phyloP scores from a whole-genome alignment of 23 tunicate species.

The Diplosoma virens region DNA sequence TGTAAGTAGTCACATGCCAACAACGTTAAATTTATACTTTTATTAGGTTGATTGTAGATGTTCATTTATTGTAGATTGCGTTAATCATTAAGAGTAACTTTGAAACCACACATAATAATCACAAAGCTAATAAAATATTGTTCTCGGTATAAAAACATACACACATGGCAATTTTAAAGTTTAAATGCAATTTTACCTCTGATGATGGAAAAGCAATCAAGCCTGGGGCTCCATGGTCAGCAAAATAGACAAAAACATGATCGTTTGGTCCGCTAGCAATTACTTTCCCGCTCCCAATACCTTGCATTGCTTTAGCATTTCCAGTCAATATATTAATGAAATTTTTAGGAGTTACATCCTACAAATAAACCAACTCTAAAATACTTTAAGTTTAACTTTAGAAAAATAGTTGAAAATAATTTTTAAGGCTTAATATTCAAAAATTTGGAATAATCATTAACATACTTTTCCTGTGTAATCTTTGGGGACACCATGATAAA shows the following conservation, averaged over 20 bases:
- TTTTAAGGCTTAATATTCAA: neutral
- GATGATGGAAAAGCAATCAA: conserved; percentile 71
- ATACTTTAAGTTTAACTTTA: too few relatives aligned
- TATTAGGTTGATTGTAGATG: too few relatives aligned
- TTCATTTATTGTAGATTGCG: too few relatives aligned
- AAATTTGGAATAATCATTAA: neutral
- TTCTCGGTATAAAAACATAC: neutral
- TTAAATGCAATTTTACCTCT: too few relatives aligned
- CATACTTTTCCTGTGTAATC: conserved; percentile 74
- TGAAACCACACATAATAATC: neutral
- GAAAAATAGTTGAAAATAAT: too few relatives aligned
- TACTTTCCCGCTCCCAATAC: conserved; percentile 69
- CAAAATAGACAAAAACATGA: conserved; percentile 81
- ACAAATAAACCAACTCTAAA: too few relatives aligned
- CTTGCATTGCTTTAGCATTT: conserved; percentile 42
- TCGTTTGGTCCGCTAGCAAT: conserved; percentile 70
- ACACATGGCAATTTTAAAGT: neutral
- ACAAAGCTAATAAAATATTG: neutral
- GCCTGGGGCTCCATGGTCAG: conserved; percentile 87
- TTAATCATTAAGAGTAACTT: too few relatives aligned
- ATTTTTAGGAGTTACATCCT: conserved; percentile 83
- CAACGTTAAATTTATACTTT: too few relatives aligned
- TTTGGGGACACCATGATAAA: conserved; percentile 75
- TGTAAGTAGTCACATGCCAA: too few relatives aligned
- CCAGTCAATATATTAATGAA: conserved; percentile 72